Evolutionary conservation across 2,888 invertebrate genomes (phyloP).

Genomic region (Dryococelus australis): DNA sequence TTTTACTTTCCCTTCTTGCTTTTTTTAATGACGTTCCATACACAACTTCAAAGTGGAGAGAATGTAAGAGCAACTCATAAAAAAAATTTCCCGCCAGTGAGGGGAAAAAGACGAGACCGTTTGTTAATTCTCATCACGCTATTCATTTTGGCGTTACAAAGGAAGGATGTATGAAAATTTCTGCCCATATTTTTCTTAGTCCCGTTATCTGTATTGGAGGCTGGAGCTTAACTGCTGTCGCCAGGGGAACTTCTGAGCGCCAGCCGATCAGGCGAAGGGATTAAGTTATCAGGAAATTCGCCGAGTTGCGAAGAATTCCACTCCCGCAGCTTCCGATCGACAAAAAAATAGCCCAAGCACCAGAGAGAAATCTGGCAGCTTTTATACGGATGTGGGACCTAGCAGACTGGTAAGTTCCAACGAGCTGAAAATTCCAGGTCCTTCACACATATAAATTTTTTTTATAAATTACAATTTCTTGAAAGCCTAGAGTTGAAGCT

Average conservation of each 20-base stretch:
- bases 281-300: constrained; percentile 16
- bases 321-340: not conserved
- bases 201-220: not conserved
- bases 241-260: not conserved
- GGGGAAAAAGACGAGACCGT: not conserved
- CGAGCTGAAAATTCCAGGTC: too few species aligned
- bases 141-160: not conserved
- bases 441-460: too few species aligned
- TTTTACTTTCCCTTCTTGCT: not conserved
- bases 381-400: too few species aligned
- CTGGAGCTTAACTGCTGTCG: not conserved
- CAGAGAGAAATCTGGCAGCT: not conserved
- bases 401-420: too few species aligned
- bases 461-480: too few species aligned
- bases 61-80: not conserved
- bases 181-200: not conserved
- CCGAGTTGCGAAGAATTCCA: not conserved
- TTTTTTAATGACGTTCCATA: constrained; percentile 1
- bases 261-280: not conserved
- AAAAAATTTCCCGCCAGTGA: not conserved
- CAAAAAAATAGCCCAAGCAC: not conserved
- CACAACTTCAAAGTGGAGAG: not conserved
- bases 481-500: too few species aligned
- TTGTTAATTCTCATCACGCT: constrained; percentile 4
- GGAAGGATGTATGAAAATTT: not conserved